Base-by-base conservation (phyloP, 2,113 vertebrate species). In the Brienomyrus brachyistius region DNA sequence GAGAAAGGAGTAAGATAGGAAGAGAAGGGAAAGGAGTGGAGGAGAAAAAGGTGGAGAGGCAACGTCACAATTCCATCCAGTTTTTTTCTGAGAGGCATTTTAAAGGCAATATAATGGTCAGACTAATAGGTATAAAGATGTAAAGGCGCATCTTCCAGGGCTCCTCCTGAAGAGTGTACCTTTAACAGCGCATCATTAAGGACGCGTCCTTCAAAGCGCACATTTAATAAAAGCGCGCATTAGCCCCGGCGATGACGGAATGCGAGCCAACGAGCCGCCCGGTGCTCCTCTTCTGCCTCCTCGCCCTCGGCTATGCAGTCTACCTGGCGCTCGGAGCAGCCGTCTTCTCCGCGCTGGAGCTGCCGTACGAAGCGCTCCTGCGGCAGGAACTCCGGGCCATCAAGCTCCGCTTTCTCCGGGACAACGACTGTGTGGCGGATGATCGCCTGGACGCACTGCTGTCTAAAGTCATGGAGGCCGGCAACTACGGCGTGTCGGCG, bases 261-360 rank as follows among this genome's bases (percentile, higher is more conserved):
- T 13, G 62, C 11, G 62, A 27, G 62, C 62, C 27, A 90, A 93
- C 95, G 88, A 96, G 97, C 93, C 96, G 91, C 90, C 94, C 97
- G 1, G 94, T 94, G 48, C 95, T 97, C 92, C 97, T 95, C 91
- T 98, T 99, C 88, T 91, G 92, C 48, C 91, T 97, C 23, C 92
- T 99, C 94, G 80, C 97, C 5, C 90, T 96, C 15, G 95, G 93
- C 48, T 99, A 99, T 93, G 86, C 96, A 90, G 91, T 97, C 0
- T 99, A 98, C 93, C 94, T 99, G 89, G 47, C 97, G 3, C 92
- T 98, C 90, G 98, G 98, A 9, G 98, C 98, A n/a, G 96, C 97
- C 59, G 96, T 99, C 90, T 99, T 99, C 95, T 98, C 98, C 31
- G 96, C 96, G 62, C 96, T 99, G 92, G 98, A 99, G 95, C 94